Percentiles rank a stretch among this genome's conserved stretches.
Evolutionary conservation across 2,113 vertebrate genomes (phyloP).

Genomic region (Holacanthus passer): DNA sequence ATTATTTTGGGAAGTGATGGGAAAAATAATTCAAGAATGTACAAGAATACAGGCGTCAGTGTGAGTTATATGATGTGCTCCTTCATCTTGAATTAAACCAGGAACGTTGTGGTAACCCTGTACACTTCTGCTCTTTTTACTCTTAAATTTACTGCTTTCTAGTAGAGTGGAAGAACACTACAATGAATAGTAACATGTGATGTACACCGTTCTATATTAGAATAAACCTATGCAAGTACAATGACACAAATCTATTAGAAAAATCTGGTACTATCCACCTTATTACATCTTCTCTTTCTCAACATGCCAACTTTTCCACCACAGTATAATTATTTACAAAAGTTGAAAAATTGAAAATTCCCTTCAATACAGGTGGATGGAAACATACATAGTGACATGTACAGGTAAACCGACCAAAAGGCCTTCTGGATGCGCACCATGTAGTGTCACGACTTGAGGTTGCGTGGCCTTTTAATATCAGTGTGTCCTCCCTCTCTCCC

Average conservation of each 20-base stretch:
- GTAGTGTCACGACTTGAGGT: constrained; percentile 49
- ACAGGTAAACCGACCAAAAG: constrained; percentile 2
- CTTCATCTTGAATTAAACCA: not conserved
- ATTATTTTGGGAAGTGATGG: not conserved
- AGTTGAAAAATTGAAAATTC: not conserved
- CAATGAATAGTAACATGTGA: not conserved
- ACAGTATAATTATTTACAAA: not conserved
- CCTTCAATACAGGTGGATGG: not conserved
- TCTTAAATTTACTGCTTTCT: not conserved
- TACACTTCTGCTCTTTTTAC: not conserved
- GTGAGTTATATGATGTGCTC: not conserved
- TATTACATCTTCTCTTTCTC: not conserved
- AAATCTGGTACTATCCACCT: not conserved
- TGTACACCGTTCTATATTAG: not conserved
- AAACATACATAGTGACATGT: not conserved
- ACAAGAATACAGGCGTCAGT: not conserved
- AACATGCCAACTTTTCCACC: not conserved
- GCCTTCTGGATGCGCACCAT: constrained; percentile 21
- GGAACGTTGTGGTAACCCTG: not conserved
- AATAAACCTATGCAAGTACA: not conserved
- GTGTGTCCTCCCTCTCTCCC: constrained; percentile 48
- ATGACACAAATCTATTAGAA: not conserved
- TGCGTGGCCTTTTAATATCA: constrained; percentile 71
- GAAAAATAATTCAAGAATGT: not conserved
- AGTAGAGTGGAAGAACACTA: not conserved